Base-by-base conservation (phyloP, 2,113 vertebrate genomes). In the Malurus elegans region DNA sequence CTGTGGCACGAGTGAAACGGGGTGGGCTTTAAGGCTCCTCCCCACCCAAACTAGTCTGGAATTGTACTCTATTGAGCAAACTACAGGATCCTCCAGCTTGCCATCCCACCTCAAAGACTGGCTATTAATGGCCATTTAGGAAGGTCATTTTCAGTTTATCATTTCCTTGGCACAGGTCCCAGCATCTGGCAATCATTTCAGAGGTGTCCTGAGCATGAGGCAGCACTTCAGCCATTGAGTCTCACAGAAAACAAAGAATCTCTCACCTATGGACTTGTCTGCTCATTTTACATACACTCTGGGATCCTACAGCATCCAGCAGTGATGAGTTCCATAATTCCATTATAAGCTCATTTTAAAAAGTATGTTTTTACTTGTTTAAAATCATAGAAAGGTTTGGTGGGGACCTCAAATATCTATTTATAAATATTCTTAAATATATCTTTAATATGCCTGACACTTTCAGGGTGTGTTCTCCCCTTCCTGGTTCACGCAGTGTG, bases 401-500 rank as follows among this genome's bases (percentile, higher is more conserved):
- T 9, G 24, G 32, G 0, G 4, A 31, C 32, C 20, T 53, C 26
- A 44, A 72, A 53, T 20, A 20, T 7, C 13, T 45, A 7, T 44
- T 31, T 26, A 53, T 26, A 16, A 62, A 20, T 53, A 44, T 44
- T 44, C 32, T 53, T 36, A 24, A 16, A 25, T 28, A 36, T 26
- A 64, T 62, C 26, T 89, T 51, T 40, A 34, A 50, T 29, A 44
- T 38, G 26, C n/a, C 25, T 73, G 60, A 6, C 12, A 4, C 57
- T 64, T 53, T 62, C 38, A 34, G 61, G 15, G 26, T 17, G 20
- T 44, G 58, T 54, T 47, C 31, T 47, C 6, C 26, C 28, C 34
- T 25, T 81, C n/a, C 53, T 28, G 13, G 26, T 53, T 32, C 31
- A 44, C 0, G 0, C 1, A 28, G 28, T 12, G 31, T 38, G 38